Base-by-base conservation (phyloP, 2,113 vertebrate genomes). In the Rhabdornis inornatus region DNA sequence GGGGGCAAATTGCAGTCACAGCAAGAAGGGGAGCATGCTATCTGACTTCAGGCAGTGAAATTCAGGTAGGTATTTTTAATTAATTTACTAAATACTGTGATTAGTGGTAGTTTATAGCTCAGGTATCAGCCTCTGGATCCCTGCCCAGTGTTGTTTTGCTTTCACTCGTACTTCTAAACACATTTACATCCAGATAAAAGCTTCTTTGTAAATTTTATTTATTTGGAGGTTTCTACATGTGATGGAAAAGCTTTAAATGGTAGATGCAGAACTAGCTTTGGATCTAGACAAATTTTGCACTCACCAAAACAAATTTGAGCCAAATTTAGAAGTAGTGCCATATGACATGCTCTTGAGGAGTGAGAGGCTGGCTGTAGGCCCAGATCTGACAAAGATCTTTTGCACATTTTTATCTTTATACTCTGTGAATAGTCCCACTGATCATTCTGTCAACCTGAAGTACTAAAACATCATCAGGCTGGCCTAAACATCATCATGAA, bases 341-440 rank as follows among this genome's bases (percentile, higher is more conserved):
- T 85, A 66, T 85, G 94, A 92, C 85, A 82, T 71, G 80, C 90
- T 83, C 75, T 22, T 56, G 66, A 27, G 75, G 70, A 94, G 65
- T 24, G 61, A 88, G 70, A 83, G 50, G 40, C 57, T 96, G 96
- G 89, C 93, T 82, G 44, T 15, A 63, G 93, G 91, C 91, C 91
- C 93, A 90, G 86, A 88, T 90, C 79, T 93, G 85, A 88, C 91
- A 95, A 83, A 87, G 86, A 90, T 93, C 93, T 94, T 93, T 75
- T 79, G 83, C 93, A 93, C 83, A 83, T 92, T 93, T 94, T 94
- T 90, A 88, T 92, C 93, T 95, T 94, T 65, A 64, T 80, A 23
- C 49, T 69, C 83, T 89, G 33, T 94, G 80, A 96, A 92, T 89
- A 89, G 94, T 83, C 53, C 90, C 87, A 92, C 49, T 94, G 87